These are phyloP conservation scores for Epizoanthus stellaris DNA, from an alignment of 92 coral and sea anemone species.

Conservation along the genomic window DNA sequence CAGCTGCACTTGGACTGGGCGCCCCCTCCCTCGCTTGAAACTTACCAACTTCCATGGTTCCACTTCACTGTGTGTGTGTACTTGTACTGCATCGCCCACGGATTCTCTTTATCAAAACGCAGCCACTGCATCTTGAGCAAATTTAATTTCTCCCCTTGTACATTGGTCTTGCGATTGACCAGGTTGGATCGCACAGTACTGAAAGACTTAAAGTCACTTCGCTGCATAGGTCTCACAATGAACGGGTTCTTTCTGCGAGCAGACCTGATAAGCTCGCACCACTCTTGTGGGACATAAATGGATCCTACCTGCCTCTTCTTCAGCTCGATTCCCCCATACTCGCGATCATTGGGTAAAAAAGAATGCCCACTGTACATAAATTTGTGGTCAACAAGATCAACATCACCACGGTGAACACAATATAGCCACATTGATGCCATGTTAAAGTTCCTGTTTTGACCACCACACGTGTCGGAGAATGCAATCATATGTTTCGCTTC, in stretches of 20 bases:
- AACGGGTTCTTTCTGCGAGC: constrained; percentile 46
- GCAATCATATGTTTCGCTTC: constrained; percentile 45
- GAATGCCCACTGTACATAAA: constrained; percentile 57
- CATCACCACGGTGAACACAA: constrained; percentile 7
- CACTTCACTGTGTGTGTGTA: constrained; percentile 40
- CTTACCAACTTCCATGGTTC: neutral
- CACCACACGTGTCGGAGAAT: constrained; percentile 47
- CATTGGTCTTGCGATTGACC: constrained; percentile 48
- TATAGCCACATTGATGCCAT: constrained; percentile 46
- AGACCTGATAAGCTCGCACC: constrained; percentile 46
- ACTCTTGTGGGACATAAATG: constrained; percentile 39
- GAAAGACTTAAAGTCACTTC: constrained; percentile 53
- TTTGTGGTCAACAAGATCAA: constrained; percentile 43
- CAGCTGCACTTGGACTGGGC: neutral
- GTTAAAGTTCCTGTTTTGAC: constrained; percentile 47
- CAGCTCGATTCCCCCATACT: constrained; percentile 42
- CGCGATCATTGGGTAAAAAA: constrained; percentile 51
- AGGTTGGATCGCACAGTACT: constrained; percentile 34
- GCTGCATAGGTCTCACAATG: constrained; percentile 45
- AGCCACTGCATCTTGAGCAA: constrained; percentile 51
- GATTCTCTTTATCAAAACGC: constrained; percentile 37
- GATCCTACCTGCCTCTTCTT: constrained; percentile 3
- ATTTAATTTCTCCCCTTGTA: constrained; percentile 27
- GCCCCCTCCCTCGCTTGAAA: constrained; percentile 1
- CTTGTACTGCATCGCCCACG: constrained; percentile 40